A percentile compares a stretch with the other conserved stretches of the same genome.
Conservation (phyloP, 2,797 vertebrate species). For the Fistularia tabacaria region DNA sequence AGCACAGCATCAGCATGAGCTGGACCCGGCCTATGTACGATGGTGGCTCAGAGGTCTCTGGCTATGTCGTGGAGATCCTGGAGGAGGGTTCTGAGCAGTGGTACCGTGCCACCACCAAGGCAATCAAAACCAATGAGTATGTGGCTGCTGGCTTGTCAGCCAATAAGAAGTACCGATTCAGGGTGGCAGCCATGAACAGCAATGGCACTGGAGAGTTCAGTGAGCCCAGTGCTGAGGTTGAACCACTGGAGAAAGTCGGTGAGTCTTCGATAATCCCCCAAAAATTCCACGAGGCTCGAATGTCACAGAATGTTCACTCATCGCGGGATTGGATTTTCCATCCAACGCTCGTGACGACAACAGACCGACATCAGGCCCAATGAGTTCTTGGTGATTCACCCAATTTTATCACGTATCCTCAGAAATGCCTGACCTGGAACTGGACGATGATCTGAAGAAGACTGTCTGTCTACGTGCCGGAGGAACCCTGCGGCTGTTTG, state of each 20-base stretch:
- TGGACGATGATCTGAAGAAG: conserved; percentile 94
- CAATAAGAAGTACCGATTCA: conserved; percentile 90
- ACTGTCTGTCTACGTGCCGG: conserved; percentile 93
- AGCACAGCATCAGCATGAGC: conserved; percentile 90
- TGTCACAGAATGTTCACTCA: no score
- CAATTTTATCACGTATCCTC: neutral
- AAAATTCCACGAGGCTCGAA: no score
- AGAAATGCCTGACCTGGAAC: conserved; percentile 97
- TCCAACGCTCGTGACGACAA: no score
- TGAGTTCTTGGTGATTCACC: no score
- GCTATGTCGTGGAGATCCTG: conserved; percentile 94
- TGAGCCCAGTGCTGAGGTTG: conserved; percentile 83
- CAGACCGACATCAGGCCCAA: no score
- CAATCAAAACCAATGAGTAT: conserved; percentile 82
- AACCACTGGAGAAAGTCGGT: conserved; percentile 92
- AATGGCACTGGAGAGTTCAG: conserved; percentile 97
- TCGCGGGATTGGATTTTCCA: no score
- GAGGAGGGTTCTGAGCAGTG: conserved; percentile 91
- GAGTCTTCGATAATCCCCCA: conserved; percentile 36
- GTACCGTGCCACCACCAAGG: conserved; percentile 88
- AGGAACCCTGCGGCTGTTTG: conserved; percentile 86
- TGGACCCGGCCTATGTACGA: conserved; percentile 97
- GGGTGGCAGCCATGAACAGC: conserved; percentile 88
- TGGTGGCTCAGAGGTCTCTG: conserved; percentile 87
- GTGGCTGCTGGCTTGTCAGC: conserved; percentile 83